Conservation (phyloP, 92 coral and sea anemone genomes). For the Porites lobata region DNA sequence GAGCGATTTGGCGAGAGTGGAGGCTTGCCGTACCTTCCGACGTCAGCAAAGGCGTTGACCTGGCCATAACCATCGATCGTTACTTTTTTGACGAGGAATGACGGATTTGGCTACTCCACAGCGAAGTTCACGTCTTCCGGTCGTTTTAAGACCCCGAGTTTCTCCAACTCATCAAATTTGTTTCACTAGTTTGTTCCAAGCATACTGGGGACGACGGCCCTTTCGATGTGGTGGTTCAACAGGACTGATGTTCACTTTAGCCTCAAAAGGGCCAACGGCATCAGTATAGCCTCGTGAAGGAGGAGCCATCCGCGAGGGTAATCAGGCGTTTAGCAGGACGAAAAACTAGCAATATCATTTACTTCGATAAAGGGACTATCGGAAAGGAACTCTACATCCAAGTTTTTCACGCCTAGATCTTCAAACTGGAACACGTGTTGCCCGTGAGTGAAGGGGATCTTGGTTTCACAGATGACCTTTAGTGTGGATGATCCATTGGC, state of each 20-base stretch:
- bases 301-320: slow-evolving; percentile 45
- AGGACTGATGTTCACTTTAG: not conserved
- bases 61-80: no score
- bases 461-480: slow-evolving; percentile 42
- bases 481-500: slow-evolving; percentile 61
- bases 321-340: slow-evolving; percentile 41
- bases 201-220: no score
- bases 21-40: no score
- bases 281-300: not conserved
- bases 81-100: no score
- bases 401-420: slow-evolving; percentile 58
- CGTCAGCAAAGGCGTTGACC: no score
- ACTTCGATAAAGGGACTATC: slow-evolving; percentile 55
- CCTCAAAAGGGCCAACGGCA: not conserved
- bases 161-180: no score
- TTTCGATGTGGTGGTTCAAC: no score
- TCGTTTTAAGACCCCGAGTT: no score
- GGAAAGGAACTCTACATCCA: slow-evolving; percentile 65
- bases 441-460: not conserved
- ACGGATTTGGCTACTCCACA: no score
- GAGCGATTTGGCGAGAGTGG: no score
- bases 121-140: no score
- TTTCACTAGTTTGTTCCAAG: no score
- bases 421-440: slow-evolving; percentile 38
- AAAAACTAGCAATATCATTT: slow-evolving; percentile 50